Evolutionary conservation across 92 coral and sea anemone genomes (phyloP).

Genomic region (Phenganax marumi): DNA sequence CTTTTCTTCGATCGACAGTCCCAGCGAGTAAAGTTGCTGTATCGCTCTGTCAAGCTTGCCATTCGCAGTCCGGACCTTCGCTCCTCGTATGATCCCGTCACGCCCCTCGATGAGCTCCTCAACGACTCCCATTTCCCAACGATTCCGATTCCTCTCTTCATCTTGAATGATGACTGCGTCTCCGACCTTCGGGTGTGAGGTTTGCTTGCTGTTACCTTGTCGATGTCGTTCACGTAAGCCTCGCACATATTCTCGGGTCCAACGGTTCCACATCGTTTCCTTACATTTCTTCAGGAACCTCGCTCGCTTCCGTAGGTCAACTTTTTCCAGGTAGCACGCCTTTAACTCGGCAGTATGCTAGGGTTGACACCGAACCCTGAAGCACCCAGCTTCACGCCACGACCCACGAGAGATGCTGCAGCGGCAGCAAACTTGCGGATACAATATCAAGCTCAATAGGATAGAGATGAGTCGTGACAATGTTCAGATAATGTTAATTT

Average conservation of each 20-base stretch:
- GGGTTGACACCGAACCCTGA: neutral
- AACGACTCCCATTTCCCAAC: slow-evolving; percentile 11
- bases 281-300: neutral
- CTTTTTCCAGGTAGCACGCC: neutral
- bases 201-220: neutral
- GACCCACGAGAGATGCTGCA: slow-evolving; percentile 14
- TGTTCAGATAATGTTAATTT: neutral
- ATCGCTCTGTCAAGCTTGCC: slow-evolving; percentile 6
- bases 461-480: neutral
- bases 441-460: neutral
- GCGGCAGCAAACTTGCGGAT: neutral
- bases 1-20: neutral
- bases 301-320: neutral
- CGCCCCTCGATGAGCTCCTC: too few species aligned
- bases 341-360: neutral
- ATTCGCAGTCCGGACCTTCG: slow-evolving; percentile 6
- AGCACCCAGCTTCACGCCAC: neutral
- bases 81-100: slow-evolving; percentile 20
- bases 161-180: neutral
- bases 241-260: slow-evolving; percentile 2
- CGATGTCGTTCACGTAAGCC: neutral
- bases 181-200: neutral
- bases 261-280: slow-evolving; percentile 1
- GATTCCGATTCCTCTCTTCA: slow-evolving; percentile 17
- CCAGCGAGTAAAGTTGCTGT: slow-evolving; percentile 47